Percentiles rank a stretch among this genome's conserved stretches.
These are phyloP conservation scores for Agrotis exclamationis DNA, from an alignment of 2,888 invertebrate genomes.

Conservation along the genomic window DNA sequence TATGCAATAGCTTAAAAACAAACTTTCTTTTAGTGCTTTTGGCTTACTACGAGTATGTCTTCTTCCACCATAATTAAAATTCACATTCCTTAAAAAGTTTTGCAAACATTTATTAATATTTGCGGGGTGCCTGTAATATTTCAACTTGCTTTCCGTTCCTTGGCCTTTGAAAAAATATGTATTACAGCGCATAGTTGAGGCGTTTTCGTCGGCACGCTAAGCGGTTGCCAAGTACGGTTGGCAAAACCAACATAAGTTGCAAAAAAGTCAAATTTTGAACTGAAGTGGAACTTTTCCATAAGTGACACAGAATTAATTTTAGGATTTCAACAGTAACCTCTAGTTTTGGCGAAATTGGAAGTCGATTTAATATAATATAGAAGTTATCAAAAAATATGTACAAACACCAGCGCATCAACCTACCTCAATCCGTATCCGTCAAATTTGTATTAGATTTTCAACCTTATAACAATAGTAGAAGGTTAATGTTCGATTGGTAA, in stretches of 20 bases:
- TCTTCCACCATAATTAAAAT: background rate
- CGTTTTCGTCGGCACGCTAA: slow-evolving; percentile 25
- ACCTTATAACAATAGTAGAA: too few relatives aligned
- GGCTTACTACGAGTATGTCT: too few relatives aligned
- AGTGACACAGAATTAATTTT: background rate
- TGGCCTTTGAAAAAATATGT: slow-evolving; percentile 37
- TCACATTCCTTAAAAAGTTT: too few relatives aligned
- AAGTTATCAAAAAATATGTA: too few relatives aligned
- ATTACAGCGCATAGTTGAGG: slow-evolving; percentile 25
- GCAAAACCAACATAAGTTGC: background rate
- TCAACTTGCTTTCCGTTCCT: slow-evolving; percentile 1
- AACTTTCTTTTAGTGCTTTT: too few relatives aligned
- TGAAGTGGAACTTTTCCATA: background rate
- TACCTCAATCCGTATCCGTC: too few relatives aligned
- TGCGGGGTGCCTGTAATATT: background rate
- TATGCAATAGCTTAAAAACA: too few relatives aligned
- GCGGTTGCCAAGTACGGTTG: slow-evolving; percentile 28
- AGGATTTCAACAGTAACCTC: background rate
- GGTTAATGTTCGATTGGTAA: too few relatives aligned
- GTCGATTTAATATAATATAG: too few relatives aligned
- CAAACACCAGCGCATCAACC: too few relatives aligned
- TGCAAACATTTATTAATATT: slow-evolving; percentile 17
- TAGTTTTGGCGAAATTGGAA: background rate
- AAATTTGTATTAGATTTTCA: too few relatives aligned
- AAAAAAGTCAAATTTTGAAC: background rate